Base-by-base conservation (phyloP, 2,113 vertebrate species). In the Nerophis ophidion region DNA sequence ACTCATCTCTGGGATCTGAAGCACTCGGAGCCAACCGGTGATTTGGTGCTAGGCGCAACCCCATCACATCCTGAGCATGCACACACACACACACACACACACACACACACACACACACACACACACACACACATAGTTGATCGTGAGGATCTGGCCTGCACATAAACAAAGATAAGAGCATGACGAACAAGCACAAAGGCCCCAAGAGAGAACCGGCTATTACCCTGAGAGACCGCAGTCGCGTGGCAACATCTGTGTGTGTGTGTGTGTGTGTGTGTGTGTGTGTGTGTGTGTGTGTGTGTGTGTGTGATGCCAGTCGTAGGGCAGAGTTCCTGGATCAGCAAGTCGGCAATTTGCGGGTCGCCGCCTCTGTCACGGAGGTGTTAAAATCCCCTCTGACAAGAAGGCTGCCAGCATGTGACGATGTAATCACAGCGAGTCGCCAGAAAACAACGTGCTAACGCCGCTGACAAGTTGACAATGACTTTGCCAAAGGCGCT, bases 141-240 rank as follows among this genome's bases (percentile, higher is more conserved):
- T 65, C 81, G 68, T 88, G 84, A 91, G 90, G 91, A 90, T 94
- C 93, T 93, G 87, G 82, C 89, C 86, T 86, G 86, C 86, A 81
- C 90, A 86, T 94, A 95, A 95, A 95, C 93, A 94, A 90, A 93
- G 92, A 92, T 94, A 92, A 93, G 87, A 87, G 81, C 54, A 87
- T 44, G 40, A 44, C 89, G 90, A 89, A 88, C 82, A 84, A 65
- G 80, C 69, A 61, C 40, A 75, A 60, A 83, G 76, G 83, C 84
- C 87, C 85, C 72, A 68, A 74, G 86, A 83, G 82, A 81, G 70
- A 76, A 87, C 66, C 66, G 77, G 86, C 79, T 71, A 77, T 90
- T 91, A 82, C 84, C 82, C 84, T 82, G 73, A 81, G 86, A 90
- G 91, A 90, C 89, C 76, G 84, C 79, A 82, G 84, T 87, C 65